Evolutionary conservation across 2,888 invertebrate species (phyloP).

Genomic region (Anarsia innoxiella): DNA sequence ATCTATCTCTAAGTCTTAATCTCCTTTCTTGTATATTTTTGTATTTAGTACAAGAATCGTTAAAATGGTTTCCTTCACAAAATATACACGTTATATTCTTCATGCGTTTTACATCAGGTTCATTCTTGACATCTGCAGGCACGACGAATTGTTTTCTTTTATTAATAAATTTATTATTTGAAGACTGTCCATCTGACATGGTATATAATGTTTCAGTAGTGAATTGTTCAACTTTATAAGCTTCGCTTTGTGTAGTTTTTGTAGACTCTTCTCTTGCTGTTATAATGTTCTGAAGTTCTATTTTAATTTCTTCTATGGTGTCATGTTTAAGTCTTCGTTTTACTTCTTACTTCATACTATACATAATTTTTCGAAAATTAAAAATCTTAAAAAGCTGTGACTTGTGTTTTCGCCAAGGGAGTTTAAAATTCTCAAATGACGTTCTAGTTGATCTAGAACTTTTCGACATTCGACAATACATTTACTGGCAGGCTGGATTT

Average conservation of each 20-base stretch:
- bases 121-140: no score
- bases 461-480: background rate
- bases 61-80: background rate
- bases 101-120: no score
- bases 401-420: slow-evolving; percentile 7
- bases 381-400: slow-evolving; percentile 2
- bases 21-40: background rate
- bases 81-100: background rate
- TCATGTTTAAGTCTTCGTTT: background rate
- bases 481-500: background rate
- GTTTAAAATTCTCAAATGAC: slow-evolving; percentile 1
- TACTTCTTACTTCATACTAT: slow-evolving; percentile 7
- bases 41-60: background rate
- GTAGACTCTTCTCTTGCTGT: background rate
- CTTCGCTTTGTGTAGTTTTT: background rate
- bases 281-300: background rate
- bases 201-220: background rate
- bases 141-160: no score
- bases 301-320: background rate
- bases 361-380: slow-evolving; percentile 8
- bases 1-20: background rate
- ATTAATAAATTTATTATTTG: no score
- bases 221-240: background rate
- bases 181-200: no score
- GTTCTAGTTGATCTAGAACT: slow-evolving; percentile 2